These are phyloP conservation scores for Hecatera dysodea DNA, from an alignment of 2,888 invertebrate species.

Conservation along the genomic window DNA sequence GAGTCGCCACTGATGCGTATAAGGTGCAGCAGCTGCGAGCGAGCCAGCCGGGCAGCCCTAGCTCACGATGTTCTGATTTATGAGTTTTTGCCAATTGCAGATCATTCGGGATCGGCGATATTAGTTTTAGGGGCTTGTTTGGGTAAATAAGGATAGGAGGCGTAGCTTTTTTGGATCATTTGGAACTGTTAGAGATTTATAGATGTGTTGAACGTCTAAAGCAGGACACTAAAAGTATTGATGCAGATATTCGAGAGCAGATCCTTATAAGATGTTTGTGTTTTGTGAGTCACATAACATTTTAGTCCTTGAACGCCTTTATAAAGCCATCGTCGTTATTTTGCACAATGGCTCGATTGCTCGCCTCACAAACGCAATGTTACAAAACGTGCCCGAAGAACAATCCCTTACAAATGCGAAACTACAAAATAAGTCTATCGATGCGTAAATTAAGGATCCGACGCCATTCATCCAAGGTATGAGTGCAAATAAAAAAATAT, in stretches of 20 bases:
- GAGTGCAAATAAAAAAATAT: conserved; percentile 84
- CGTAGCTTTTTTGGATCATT: conserved; percentile 35
- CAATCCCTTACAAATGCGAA: conserved; percentile 86
- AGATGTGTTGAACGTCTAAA: neutral
- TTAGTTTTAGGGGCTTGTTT: conserved; percentile 57
- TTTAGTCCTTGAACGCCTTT: conserved; percentile 33
- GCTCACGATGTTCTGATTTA: conserved; percentile 67
- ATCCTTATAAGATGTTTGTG: conserved; percentile 30
- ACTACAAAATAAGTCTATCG: conserved; percentile 87
- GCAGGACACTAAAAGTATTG: neutral
- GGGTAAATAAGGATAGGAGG: conserved; percentile 47
- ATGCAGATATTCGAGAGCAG: neutral
- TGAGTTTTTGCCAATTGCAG: conserved; percentile 66
- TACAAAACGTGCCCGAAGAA: conserved; percentile 83
- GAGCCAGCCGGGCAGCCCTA: conserved; percentile 62
- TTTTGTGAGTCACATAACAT: conserved; percentile 29
- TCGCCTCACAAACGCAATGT: conserved; percentile 79
- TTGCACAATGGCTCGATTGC: conserved; percentile 74
- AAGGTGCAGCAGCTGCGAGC: conserved; percentile 85
- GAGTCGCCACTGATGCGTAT: conserved; percentile 87
- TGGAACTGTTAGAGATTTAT: conserved; percentile 24
- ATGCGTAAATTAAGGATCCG: conserved; percentile 90
- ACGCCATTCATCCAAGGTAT: conserved; percentile 83
- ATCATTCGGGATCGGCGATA: conserved; percentile 54
- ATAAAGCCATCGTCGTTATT: conserved; percentile 67